These are phyloP conservation scores for Lophura nycthemera DNA, from an alignment of 2,113 vertebrate species.

Conservation along the genomic window DNA sequence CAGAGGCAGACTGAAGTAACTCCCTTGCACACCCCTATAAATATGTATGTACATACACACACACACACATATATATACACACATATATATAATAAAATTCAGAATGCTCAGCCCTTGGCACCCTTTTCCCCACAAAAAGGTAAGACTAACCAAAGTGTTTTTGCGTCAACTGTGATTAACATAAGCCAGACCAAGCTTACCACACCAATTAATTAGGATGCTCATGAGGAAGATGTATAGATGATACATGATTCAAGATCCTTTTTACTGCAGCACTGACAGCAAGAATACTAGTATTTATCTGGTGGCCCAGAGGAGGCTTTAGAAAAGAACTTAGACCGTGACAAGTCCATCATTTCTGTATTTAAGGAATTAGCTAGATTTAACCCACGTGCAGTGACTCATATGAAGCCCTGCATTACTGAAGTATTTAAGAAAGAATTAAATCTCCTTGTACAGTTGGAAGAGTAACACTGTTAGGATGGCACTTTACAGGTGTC, in stretches of 20 bases:
- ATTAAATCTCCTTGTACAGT: not conserved
- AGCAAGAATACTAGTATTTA: not conserved
- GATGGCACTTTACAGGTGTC: no score
- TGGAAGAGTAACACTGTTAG: no score
- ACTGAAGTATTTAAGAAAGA: not conserved
- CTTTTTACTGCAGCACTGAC: not conserved
- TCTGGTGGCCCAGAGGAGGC: not conserved
- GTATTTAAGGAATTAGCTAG: not conserved
- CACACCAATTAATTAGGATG: not conserved
- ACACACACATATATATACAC: no score
- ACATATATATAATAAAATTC: no score
- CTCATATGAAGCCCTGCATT: not conserved
- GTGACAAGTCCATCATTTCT: not conserved
- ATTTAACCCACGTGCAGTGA: not conserved
- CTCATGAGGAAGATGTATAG: not conserved
- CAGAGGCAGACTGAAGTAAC: not conserved
- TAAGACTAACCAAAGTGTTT: not conserved
- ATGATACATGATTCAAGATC: not conserved
- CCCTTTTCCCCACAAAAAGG: not conserved
- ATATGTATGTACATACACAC: no score
- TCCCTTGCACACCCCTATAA: accelerated
- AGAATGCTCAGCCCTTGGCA: not conserved
- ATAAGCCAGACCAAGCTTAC: not conserved
- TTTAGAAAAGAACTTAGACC: not conserved
- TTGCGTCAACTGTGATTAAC: not conserved